Evolutionary conservation across 2,888 invertebrate species (phyloP), one percentile per base, ranked within the genome.

Genomic region (Mythimna vitellina): DNA sequence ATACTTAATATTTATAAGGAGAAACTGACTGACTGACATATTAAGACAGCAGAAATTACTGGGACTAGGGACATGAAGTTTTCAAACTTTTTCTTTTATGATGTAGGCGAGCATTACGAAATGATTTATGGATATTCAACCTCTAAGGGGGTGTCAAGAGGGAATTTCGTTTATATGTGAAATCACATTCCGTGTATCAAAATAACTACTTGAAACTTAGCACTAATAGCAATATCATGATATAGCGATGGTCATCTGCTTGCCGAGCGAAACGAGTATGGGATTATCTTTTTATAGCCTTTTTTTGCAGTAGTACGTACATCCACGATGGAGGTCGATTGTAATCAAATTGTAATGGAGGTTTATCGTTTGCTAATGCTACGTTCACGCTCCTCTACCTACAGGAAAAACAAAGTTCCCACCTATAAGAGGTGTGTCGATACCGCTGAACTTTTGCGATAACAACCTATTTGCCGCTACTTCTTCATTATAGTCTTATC

Each of bases 391-490:
- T 46, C 10, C 42, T 51, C 17, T 56, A 38, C 42, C n/a, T 64
- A 25, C 7, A 56, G 46, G 64, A 49, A 78, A 67, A 78, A 64
- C 64, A 78, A 71, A 82, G 53, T 64, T 71, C 14, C 17, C 56
- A 46, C 29, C 62, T 12, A 61, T 67, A 70, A 64, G 65, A 73
- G 51, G 53, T 57, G 38, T 67, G n/a, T 66, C 25, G 54, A 65
- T 80, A 61, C 65, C 49, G 35, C 32, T 53, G 35, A 73, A 78
- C 57, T 69, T 79, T 66, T 22, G 58, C 74, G 65, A 80, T 73
- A 79, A 70, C 60, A 83, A 83, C 69, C 65, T 80, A 66, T 69
- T 83, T 73, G 56, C 46, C 17, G 64, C 20, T 79, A 64, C 65
- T 79, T 53, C 38, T 73, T 79, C 83, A 57, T 60, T 46, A 65